Conservation (phyloP, 2,888 invertebrate species). For the Polydrusus cervinus region DNA sequence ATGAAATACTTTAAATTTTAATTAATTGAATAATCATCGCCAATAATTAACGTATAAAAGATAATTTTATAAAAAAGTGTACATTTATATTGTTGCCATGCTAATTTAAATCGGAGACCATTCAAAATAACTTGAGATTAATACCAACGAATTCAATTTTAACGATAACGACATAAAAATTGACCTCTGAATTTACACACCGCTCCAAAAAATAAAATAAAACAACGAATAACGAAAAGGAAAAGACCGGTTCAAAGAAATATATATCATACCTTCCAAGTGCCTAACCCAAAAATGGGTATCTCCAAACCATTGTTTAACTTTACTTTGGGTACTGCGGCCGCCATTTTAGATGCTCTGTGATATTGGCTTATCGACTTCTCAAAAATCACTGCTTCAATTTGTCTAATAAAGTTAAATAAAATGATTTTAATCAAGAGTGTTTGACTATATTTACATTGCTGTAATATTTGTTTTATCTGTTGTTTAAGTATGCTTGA, state of each 20-base stretch:
- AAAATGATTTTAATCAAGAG: conserved; percentile 4
- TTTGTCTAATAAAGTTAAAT: conserved; percentile 6
- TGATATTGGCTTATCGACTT: conserved; percentile 11
- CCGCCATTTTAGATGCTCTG: conserved; percentile 34
- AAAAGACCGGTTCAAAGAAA: neutral
- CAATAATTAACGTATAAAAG: too few species aligned
- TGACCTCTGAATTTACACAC: neutral
- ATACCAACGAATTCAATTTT: neutral
- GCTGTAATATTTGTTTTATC: neutral
- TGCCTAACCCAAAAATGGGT: conserved; percentile 78
- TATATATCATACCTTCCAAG: conserved; percentile 76
- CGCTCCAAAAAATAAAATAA: neutral
- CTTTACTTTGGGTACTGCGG: conserved; percentile 65
- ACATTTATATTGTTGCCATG: neutral
- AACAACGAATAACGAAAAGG: neutral
- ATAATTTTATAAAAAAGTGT: too few species aligned
- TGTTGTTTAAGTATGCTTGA: neutral
- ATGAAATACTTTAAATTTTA: too few species aligned
- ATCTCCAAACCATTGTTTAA: conserved; percentile 76
- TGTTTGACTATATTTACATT: neutral
- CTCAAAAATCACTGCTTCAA: conserved; percentile 25
- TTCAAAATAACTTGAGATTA: neutral
- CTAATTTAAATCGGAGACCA: neutral
- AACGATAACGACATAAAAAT: conserved; percentile 1
- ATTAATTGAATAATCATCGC: too few species aligned